Percentiles rank a stretch among this genome's conserved stretches.
phyloP scores from a whole-genome alignment of 2,797 vertebrate genomes.

The Hylomyscus alleni region DNA sequence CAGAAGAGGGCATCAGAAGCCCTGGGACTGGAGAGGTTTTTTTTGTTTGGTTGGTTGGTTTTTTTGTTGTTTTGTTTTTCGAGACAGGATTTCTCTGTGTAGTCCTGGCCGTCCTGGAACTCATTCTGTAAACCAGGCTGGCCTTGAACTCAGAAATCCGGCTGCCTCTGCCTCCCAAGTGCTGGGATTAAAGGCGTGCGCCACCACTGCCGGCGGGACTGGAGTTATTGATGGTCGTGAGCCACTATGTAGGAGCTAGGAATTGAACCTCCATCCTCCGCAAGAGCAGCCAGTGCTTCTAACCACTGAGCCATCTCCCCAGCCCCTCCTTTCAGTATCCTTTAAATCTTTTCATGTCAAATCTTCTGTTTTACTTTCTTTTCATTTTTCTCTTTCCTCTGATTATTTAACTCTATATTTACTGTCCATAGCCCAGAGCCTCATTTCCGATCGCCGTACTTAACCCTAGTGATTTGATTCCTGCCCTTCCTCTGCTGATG shows the following conservation, averaged over 20 bases:
- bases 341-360: background rate
- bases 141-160: too few species aligned
- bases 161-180: too few species aligned
- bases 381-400: conserved; percentile 2
- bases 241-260: background rate
- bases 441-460: background rate
- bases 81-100: too few species aligned
- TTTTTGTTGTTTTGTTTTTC: too few species aligned
- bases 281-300: background rate
- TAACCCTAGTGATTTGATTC: background rate
- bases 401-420: background rate
- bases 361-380: conserved; percentile 39
- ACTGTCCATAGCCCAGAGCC: background rate
- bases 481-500: background rate
- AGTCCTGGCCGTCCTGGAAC: too few species aligned
- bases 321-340: background rate
- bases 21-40: too few species aligned
- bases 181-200: too few species aligned
- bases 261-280: background rate
- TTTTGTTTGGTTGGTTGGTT: too few species aligned
- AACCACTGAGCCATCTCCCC: background rate
- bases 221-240: background rate
- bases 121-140: too few species aligned
- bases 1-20: background rate
- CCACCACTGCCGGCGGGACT: too few species aligned